Base-by-base conservation (phyloP, 2,113 vertebrate species). In the Gnathonemus echidnorhynchus region DNA sequence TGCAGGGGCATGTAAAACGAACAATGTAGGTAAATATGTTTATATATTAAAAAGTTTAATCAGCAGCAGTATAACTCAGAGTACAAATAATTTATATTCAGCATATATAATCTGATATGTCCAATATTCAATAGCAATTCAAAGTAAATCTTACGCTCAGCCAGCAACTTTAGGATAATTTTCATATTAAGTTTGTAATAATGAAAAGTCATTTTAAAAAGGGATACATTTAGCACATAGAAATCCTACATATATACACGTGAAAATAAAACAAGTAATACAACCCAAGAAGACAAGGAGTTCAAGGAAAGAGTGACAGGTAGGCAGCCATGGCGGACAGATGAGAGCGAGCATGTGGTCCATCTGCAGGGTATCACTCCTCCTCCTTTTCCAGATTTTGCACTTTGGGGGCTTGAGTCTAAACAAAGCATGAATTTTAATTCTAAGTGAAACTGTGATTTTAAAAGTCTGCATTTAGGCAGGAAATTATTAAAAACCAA, bases 321-420 rank as follows among this genome's bases (percentile, higher is more conserved):
- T 49, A 74, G 49, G 86, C 45, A 87, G 53, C 6, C 31, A 62
- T 24, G 21, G 84, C 42, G 2, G 7, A 56, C 74, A 15, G 88
- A 35, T 56, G 49, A 84, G 46, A 48, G 48, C 10, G 35, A 48
- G 48, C 10, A 35, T 56, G 50, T 85, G 77, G 49, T 50, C 45
- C 2, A n/a, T 24, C 58, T 91, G 24, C 39, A 77, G 48, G 56
- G 90, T 52, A 86, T 95, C 93, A 95, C 90, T 95, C 95, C 39
- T 96, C 94, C 50, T 95, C 93, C 88, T 95, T 95, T 62, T 96
- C 95, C 90, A 95, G 93, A 90, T 95, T 96, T 91, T 95, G 95
- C 92, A 95, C 95, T 93, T 96, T 96, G 86, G 95, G 93, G 62
- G 93, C 89, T 94, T 95, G 92, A 10, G 91, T 91, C 89, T 58